Evolutionary conservation across 37 sponge, comb jelly and placozoan genomes (phyloP).

Genomic region (Beroe forskalii): DNA sequence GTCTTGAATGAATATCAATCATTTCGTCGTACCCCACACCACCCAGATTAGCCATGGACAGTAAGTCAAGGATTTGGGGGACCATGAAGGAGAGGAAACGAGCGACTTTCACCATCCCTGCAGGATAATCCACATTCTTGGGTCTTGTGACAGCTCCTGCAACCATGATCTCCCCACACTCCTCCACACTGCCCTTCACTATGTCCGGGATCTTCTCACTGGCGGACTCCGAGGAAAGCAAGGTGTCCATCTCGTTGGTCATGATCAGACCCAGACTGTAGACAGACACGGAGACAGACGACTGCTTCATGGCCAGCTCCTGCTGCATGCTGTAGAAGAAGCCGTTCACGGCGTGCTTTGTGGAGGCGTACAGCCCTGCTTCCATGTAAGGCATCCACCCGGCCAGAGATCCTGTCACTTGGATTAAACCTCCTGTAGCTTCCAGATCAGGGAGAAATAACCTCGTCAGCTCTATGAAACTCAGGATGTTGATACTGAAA

Average conservation of each 20-base stretch:
- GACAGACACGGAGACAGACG: neutral
- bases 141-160: neutral
- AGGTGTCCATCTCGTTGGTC: neutral
- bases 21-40: neutral
- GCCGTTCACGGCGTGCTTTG: slow-evolving; percentile 37
- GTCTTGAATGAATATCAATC: neutral
- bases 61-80: neutral
- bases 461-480: slow-evolving; percentile 19
- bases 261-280: neutral
- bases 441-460: slow-evolving; percentile 15
- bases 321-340: slow-evolving; percentile 13
- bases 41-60: neutral
- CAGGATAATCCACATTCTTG: slow-evolving; percentile 20
- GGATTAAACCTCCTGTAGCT: neutral
- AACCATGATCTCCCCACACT: neutral
- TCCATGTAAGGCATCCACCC: neutral
- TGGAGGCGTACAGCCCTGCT: slow-evolving; percentile 27
- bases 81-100: neutral
- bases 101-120: no score
- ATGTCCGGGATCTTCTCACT: neutral
- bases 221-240: neutral
- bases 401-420: slow-evolving; percentile 1
- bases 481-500: slow-evolving; percentile 10
- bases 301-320: neutral
- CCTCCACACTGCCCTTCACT: neutral